These are phyloP conservation scores for Drosophila tani DNA, from an alignment of 1,140 invertebrate species.

Conservation along the genomic window DNA sequence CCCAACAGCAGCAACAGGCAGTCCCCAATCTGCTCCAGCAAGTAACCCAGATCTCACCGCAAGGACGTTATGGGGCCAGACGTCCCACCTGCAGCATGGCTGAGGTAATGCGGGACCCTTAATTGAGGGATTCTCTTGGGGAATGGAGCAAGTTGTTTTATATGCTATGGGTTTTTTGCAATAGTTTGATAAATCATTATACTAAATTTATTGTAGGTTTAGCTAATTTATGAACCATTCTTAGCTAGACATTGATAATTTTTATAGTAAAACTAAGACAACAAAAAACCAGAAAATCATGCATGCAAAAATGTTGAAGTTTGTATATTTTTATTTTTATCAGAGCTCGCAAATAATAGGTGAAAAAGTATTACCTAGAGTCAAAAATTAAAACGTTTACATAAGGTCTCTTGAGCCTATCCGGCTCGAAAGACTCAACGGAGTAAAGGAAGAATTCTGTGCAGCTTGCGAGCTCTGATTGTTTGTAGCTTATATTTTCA, in stretches of 20 bases:
- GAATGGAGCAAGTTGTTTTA: no score
- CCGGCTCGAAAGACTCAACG: no score
- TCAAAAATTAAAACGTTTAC: no score
- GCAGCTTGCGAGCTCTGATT: no score
- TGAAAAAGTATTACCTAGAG: no score
- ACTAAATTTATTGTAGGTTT: background rate
- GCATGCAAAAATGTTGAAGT: background rate
- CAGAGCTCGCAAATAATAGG: no score
- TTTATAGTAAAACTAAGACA: background rate
- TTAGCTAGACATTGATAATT: background rate
- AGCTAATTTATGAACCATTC: background rate
- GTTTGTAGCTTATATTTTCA: no score
- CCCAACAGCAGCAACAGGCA: constrained; percentile 39
- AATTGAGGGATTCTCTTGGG: background rate
- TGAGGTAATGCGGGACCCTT: constrained; percentile 85
- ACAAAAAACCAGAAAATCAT: background rate
- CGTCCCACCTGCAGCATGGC: constrained; percentile 89
- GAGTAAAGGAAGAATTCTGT: no score
- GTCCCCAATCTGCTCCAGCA: constrained; percentile 58
- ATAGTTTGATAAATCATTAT: background rate
- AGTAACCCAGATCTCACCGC: constrained; percentile 79
- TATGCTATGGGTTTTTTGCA: background rate
- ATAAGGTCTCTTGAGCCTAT: no score
- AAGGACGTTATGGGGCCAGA: constrained; percentile 87
- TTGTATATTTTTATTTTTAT: background rate